A percentile compares a stretch with the other conserved stretches of the same genome.
Conservation (phyloP, 2,888 invertebrate genomes). For the Leptinotarsa tumamoca region DNA sequence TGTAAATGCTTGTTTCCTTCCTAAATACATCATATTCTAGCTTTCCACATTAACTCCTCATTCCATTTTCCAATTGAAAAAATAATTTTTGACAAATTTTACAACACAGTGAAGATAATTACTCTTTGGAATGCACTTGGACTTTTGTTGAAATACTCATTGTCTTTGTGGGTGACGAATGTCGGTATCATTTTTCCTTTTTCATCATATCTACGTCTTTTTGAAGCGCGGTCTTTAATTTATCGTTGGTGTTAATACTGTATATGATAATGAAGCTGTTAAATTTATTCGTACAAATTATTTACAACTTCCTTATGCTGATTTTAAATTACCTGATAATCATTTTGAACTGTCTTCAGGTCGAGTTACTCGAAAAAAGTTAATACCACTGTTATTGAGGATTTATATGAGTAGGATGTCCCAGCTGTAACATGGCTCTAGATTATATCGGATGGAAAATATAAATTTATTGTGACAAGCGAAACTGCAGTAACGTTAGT, state of each 20-base stretch:
- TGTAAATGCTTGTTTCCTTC: too few relatives aligned
- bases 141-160: neutral
- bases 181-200: slow-evolving; percentile 14
- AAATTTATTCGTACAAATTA: slow-evolving; percentile 36
- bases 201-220: slow-evolving; percentile 14
- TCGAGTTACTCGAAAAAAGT: neutral
- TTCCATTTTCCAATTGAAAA: too few relatives aligned
- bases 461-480: neutral
- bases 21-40: too few relatives aligned
- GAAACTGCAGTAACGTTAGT: too few relatives aligned
- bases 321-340: slow-evolving; percentile 24
- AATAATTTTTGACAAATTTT: too few relatives aligned
- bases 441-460: neutral
- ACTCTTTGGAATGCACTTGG: too few relatives aligned
- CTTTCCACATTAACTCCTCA: too few relatives aligned
- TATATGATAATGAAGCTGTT: slow-evolving; percentile 36
- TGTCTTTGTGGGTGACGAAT: neutral
- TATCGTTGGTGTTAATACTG: slow-evolving; percentile 34
- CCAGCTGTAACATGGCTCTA: neutral
- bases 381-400: neutral
- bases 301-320: slow-evolving; percentile 41
- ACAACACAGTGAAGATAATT: too few relatives aligned
- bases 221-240: slow-evolving; percentile 23
- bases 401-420: slow-evolving; percentile 3
- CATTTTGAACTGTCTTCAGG: slow-evolving; percentile 17